Conservation (phyloP, 2,888 invertebrate genomes). For the Drosophila cognata region DNA sequence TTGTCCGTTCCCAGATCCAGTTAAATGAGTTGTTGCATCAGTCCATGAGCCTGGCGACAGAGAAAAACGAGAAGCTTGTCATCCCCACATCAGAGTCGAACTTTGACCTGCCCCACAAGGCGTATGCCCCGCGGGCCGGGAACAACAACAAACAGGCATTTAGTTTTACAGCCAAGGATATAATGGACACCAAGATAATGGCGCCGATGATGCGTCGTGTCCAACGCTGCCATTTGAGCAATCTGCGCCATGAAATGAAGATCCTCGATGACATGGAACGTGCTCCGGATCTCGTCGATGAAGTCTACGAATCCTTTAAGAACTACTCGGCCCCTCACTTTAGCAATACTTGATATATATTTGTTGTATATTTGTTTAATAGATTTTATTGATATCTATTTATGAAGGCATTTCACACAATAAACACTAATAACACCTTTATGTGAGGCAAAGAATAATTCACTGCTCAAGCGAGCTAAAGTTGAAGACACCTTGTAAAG, state of each 20-base stretch:
- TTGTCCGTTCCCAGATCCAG: background rate
- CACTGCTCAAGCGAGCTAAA: background rate
- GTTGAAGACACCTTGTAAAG: background rate
- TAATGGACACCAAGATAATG: background rate
- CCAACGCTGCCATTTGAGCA: background rate
- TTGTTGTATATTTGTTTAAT: background rate
- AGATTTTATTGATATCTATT: background rate
- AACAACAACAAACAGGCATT: background rate
- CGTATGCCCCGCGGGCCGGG: background rate
- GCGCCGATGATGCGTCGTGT: background rate
- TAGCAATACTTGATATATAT: background rate
- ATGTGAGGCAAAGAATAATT: background rate
- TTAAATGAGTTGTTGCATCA: background rate
- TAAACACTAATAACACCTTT: background rate
- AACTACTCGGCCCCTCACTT: background rate
- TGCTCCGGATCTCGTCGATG: background rate
- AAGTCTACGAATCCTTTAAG: background rate
- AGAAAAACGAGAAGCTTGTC: background rate
- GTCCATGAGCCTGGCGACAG: background rate
- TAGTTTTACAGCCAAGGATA: background rate
- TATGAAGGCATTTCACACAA: background rate
- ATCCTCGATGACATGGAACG: background rate
- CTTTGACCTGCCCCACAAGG: background rate
- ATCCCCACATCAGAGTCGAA: no score
- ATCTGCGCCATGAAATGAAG: background rate